Evolutionary conservation across 2,888 invertebrate species (phyloP).

Genomic region (Aleiodes alternator): DNA sequence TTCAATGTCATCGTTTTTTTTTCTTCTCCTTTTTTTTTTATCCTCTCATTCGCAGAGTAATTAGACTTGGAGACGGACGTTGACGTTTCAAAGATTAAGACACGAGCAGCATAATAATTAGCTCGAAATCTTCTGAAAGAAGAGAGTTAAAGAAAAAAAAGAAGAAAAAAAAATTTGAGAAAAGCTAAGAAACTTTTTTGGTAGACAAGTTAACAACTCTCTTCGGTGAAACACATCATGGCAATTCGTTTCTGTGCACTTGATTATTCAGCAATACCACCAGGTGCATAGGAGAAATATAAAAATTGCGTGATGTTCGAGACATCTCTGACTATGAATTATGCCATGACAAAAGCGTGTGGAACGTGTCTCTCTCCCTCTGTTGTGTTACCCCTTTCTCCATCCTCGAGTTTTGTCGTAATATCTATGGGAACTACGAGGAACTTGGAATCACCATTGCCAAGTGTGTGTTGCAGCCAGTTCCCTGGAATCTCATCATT

Average conservation of each 20-base stretch:
- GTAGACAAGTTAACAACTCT: constrained; percentile 9
- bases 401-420: not conserved
- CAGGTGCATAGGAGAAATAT: not conserved
- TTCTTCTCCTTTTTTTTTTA: not conserved
- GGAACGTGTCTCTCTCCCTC: constrained; percentile 51
- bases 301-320: constrained; percentile 59
- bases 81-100: constrained; percentile 3
- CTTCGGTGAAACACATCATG: not conserved
- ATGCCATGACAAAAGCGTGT: constrained; percentile 60
- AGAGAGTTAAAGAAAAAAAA: not conserved
- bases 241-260: constrained; percentile 13
- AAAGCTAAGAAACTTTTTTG: constrained; percentile 36
- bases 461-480: constrained; percentile 58
- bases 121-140: constrained; percentile 27
- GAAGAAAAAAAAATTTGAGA: constrained; percentile 17
- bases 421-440: constrained; percentile 43
- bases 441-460: constrained; percentile 35
- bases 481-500: constrained; percentile 58
- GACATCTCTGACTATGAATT: constrained; percentile 58
- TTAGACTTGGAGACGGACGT: constrained; percentile 3
- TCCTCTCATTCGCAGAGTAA: not conserved
- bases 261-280: constrained; percentile 19
- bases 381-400: not conserved
- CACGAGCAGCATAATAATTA: constrained; percentile 42
- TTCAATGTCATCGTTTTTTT: not conserved